Evolutionary conservation across 2,113 vertebrate genomes (phyloP), one percentile per base, ranked within the genome.

Genomic region (Channa argus): DNA sequence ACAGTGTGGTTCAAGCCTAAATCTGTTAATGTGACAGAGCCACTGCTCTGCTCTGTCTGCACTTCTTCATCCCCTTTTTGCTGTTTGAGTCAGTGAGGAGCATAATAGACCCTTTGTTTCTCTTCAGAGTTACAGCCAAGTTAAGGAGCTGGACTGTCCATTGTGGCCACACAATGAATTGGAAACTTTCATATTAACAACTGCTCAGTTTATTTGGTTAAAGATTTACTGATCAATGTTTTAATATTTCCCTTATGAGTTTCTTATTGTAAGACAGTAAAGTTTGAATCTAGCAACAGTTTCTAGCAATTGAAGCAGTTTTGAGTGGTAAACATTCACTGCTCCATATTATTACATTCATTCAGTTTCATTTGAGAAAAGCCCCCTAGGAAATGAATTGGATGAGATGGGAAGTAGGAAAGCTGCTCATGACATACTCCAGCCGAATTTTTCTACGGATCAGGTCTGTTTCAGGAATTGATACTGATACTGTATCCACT

Each of bases 281-380:
- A 45, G 36, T 61, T 78, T 44, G 46, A 63, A 82, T 46, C 50
- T 47, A 12, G 2, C 59, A 12, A 12, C 53, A 36, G 54, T 45
- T 44, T 7, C 8, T 37, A 24, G 13, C 46, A 41, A 3, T 5
- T 3, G 38, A 39, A 68, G 53, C 67, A 49, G 46, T 59, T 24
- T 55, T 10, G 45, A 37, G 45, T 11, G 11, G 63, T 63, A 47
- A 71, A 80, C 64, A 71, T 70, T 74, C 15, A 74, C 53, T 46
- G 12, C 2, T 52, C 46, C 56, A 13, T 15, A 60, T 68, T 62
- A 56, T 39, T 79, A 12, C 14, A n/a, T 46, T 9, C 45, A 67
- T 78, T 60, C 33, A 61, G 43, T 74, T 80, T 76, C 3, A 73
- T 68, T 63, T 76, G 46, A 65, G 39, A 15, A 79, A 78, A 76